Conservation (phyloP, 1,140 invertebrate genomes). For the honey bee (Apis mellifera) region DNA sequence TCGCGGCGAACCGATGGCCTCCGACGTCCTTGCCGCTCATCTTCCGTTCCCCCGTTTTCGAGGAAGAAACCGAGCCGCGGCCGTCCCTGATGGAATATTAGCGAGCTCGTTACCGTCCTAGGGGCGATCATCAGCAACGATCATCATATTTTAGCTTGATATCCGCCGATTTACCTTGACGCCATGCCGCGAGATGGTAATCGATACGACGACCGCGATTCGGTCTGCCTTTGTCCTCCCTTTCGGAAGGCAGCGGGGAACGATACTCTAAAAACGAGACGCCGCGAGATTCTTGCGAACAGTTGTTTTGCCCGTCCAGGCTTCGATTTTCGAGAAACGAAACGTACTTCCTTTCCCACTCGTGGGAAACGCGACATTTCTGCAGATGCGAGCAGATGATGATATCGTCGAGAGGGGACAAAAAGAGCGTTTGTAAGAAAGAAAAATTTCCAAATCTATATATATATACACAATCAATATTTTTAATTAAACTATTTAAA, state of each 20-base stretch:
- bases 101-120: conserved; percentile 73
- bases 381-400: neutral
- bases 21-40: conserved; percentile 14
- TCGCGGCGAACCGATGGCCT: conserved; percentile 19
- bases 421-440: no score
- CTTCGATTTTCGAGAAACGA: no score
- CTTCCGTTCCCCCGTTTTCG: conserved; percentile 40
- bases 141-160: conserved; percentile 80
- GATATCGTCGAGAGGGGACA: neutral
- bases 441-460: neutral
- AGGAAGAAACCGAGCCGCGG: conserved; percentile 13
- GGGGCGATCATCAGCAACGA: conserved; percentile 72
- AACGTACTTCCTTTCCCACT: no score
- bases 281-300: neutral
- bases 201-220: conserved; percentile 68
- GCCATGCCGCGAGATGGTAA: conserved; percentile 70
- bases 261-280: conserved; percentile 11
- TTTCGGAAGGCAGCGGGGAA: neutral
- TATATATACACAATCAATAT: no score
- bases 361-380: neutral
- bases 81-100: conserved; percentile 70
- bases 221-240: neutral
- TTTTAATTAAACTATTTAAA: no score
- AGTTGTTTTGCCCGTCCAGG: neutral
- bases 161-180: conserved; percentile 75